Percentiles rank a stretch among this genome's conserved stretches.
Evolutionary conservation across 2,888 invertebrate genomes (phyloP).

Genomic region (Rhyacophila evoluta): DNA sequence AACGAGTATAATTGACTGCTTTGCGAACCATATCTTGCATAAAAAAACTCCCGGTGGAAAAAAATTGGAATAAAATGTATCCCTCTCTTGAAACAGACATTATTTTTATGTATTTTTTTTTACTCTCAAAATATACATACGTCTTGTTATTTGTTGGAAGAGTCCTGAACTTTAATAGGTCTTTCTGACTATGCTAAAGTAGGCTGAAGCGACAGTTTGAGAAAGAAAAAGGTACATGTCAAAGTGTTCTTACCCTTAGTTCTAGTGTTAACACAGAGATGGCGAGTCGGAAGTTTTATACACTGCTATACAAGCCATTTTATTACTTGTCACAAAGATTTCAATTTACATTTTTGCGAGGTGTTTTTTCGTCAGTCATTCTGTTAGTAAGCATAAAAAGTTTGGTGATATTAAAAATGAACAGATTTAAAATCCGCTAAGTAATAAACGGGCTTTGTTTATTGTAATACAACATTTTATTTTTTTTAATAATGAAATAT

Average conservation of each 20-base stretch:
- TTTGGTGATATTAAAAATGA: no score
- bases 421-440: no score
- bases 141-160: slow-evolving; percentile 14
- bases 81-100: neutral
- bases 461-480: no score
- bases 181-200: slow-evolving; percentile 10
- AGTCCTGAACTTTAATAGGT: slow-evolving; percentile 14
- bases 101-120: neutral
- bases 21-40: no score
- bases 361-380: no score
- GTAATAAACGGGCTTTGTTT: no score
- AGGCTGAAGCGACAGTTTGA: slow-evolving; percentile 24
- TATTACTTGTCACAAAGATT: neutral
- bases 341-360: no score
- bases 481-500: no score
- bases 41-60: no score
- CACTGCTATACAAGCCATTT: slow-evolving; percentile 4
- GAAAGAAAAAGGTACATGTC: slow-evolving; percentile 21
- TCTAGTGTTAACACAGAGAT: slow-evolving; percentile 29
- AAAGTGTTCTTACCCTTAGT: slow-evolving; percentile 20
- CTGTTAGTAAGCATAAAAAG: no score
- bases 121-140: neutral
- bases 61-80: neutral
- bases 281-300: slow-evolving; percentile 27
- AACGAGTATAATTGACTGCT: no score